phyloP scores from a whole-genome alignment of 2,797 vertebrate species.

The Rachycentron canadum region DNA sequence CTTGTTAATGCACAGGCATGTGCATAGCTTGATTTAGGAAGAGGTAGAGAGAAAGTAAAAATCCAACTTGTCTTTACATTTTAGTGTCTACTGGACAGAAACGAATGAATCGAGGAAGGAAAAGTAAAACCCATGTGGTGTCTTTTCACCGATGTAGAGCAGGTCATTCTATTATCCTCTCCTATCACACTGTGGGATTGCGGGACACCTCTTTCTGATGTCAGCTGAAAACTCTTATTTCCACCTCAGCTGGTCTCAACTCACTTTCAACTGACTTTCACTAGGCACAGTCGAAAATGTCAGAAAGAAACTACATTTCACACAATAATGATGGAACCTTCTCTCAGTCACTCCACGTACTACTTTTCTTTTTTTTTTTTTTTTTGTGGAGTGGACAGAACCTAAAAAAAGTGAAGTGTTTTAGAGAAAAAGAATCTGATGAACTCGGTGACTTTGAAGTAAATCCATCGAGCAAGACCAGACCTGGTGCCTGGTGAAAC shows the following conservation, averaged over 20 bases:
- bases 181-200: neutral
- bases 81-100: neutral
- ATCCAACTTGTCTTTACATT: neutral
- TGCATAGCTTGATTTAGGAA: neutral
- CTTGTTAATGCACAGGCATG: neutral
- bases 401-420: neutral
- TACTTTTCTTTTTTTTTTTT: neutral
- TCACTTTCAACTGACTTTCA: conserved; percentile 13
- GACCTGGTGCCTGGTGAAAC: neutral
- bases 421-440: conserved; percentile 14
- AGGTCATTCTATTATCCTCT: conserved; percentile 3
- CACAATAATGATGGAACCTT: conserved; percentile 10
- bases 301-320: conserved; percentile 18
- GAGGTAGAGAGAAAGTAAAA: neutral
- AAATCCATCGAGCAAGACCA: neutral
- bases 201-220: neutral
- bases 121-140: conserved; percentile 11
- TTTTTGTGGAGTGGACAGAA: neutral
- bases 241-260: conserved; percentile 14
- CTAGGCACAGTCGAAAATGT: neutral
- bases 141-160: conserved; percentile 6
- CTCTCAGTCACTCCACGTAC: neutral
- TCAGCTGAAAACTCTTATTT: conserved; percentile 29
- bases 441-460: conserved; percentile 7
- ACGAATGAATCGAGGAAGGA: neutral